phyloP scores from a whole-genome alignment of 2,113 vertebrate genomes.

The Cinclus mexicanus region DNA sequence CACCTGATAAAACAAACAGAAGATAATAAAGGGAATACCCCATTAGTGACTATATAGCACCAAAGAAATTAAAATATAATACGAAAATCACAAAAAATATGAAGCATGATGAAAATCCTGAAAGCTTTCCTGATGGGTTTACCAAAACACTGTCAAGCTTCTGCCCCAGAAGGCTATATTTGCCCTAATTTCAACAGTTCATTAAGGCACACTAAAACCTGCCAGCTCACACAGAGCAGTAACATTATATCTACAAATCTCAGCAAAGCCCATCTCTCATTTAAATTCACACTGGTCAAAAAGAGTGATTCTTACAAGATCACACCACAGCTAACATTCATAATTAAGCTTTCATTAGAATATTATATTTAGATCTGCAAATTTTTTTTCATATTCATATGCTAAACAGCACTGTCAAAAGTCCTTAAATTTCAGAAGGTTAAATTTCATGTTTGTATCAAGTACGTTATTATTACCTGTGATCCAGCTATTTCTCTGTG shows the following conservation, averaged over 20 bases:
- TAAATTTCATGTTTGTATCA: neutral
- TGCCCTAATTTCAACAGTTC: neutral
- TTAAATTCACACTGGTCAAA: neutral
- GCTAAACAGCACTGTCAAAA: neutral
- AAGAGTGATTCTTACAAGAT: neutral
- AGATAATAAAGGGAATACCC: neutral
- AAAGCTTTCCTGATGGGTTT: neutral
- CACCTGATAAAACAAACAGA: neutral
- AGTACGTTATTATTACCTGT: slow-evolving; percentile 79
- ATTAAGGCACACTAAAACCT: neutral
- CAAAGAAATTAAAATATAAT: neutral
- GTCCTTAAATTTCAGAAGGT: neutral
- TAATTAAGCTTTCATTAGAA: neutral
- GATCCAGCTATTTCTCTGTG: slow-evolving; percentile 91
- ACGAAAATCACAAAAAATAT: neutral
- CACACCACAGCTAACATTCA: neutral
- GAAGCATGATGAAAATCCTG: neutral
- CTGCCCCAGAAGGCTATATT: neutral
- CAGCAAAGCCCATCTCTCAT: neutral
- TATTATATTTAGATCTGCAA: neutral
- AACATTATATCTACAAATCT: neutral
- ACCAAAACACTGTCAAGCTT: neutral
- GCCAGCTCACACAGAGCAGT: neutral
- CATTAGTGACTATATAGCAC: neutral
- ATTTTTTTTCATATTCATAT: neutral